Evolutionary conservation across 2,797 vertebrate species (phyloP).

Genomic region (Gallinago solitaria): DNA sequence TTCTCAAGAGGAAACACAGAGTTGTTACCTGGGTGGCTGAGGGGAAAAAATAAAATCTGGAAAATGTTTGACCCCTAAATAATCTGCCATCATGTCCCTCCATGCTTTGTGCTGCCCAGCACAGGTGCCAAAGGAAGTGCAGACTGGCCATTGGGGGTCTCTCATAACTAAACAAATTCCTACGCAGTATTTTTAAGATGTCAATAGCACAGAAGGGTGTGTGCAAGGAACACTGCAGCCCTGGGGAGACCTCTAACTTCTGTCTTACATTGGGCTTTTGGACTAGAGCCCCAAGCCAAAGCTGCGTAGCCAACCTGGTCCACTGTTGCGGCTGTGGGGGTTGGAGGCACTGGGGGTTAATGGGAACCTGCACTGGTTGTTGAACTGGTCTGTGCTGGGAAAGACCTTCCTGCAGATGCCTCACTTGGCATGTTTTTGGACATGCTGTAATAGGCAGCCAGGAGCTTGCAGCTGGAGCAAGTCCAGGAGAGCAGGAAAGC

Average conservation of each 20-base stretch:
- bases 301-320: not conserved
- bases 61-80: not conserved
- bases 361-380: not conserved
- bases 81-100: not conserved
- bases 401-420: not conserved
- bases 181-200: not conserved
- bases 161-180: not conserved
- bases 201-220: not conserved
- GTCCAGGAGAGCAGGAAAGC: not conserved
- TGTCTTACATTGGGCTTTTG: not conserved
- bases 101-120: not conserved
- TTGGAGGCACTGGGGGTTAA: not conserved
- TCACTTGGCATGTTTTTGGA: not conserved
- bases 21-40: not conserved
- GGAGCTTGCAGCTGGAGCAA: not conserved
- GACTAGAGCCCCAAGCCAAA: accelerated
- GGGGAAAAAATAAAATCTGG: not conserved
- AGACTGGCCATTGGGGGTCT: not conserved
- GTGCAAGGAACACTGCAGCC: not conserved
- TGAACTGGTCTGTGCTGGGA: not conserved
- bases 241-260: not conserved
- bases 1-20: not conserved
- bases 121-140: not conserved
- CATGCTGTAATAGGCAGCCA: not conserved
- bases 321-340: accelerated